These are phyloP conservation scores for Dysmachus trigonus DNA, from an alignment of 2,888 invertebrate genomes.

Conservation along the genomic window DNA sequence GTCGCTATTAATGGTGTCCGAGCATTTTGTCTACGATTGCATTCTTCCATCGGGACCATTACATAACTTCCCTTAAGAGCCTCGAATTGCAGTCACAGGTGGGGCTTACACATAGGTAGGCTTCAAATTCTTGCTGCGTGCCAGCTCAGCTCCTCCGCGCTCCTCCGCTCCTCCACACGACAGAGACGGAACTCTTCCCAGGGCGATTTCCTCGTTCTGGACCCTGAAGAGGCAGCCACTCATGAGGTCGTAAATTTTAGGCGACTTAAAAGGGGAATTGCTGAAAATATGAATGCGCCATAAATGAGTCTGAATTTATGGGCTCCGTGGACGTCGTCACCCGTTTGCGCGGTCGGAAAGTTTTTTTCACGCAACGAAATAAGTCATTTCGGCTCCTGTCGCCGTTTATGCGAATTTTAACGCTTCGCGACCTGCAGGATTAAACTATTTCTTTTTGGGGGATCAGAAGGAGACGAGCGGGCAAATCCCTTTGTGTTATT, in stretches of 20 bases:
- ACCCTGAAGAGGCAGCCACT: background rate
- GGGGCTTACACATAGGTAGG: background rate
- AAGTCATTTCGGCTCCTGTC: background rate
- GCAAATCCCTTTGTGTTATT: background rate
- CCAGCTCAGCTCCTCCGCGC: background rate
- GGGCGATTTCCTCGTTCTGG: background rate
- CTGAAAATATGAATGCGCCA: constrained; percentile 35
- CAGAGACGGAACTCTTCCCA: background rate
- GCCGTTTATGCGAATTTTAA: background rate
- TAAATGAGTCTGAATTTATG: constrained; percentile 35
- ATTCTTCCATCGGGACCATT: constrained; percentile 16
- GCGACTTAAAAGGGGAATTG: background rate
- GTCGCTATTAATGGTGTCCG: constrained; percentile 32
- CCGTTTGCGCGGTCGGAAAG: background rate
- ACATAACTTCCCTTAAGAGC: constrained; percentile 12
- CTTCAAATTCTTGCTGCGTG: background rate
- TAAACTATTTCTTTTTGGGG: background rate
- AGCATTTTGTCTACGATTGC: constrained; percentile 28
- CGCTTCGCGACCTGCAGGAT: background rate
- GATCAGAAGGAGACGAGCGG: background rate
- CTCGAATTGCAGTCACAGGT: background rate
- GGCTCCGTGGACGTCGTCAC: background rate
- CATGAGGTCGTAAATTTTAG: constrained; percentile 5
- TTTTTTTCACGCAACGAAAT: background rate
- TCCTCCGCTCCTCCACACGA: no score